phyloP scores from a whole-genome alignment of 2,113 vertebrate genomes.

The Psittacara wagleri region DNA sequence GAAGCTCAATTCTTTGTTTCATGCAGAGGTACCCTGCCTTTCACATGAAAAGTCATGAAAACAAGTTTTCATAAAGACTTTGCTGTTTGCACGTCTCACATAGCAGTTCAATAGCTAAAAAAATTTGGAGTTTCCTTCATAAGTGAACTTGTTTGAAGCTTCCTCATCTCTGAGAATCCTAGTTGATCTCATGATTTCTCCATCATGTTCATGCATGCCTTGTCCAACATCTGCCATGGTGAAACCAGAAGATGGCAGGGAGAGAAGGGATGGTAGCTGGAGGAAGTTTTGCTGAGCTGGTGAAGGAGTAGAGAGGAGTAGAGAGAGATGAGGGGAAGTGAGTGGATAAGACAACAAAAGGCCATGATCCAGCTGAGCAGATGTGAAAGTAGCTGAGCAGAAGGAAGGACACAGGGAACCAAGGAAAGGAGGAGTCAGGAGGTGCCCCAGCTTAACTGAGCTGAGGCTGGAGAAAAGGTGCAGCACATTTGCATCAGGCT shows the following conservation, averaged over 20 bases:
- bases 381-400: neutral
- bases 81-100: neutral
- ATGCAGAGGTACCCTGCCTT: neutral
- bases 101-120: neutral
- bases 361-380: neutral
- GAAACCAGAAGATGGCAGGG: neutral
- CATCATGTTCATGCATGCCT: rapidly evolving
- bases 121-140: neutral
- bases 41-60: neutral
- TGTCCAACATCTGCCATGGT: neutral
- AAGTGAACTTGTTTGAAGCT: neutral
- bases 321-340: neutral
- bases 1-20: neutral
- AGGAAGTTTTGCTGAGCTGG: neutral
- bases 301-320: neutral
- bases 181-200: neutral
- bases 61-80: neutral
- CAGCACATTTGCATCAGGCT: rapidly evolving
- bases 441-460: neutral
- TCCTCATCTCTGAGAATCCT: neutral
- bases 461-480: neutral
- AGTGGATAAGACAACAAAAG: neutral
- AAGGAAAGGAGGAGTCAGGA: neutral
- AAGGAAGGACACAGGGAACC: neutral
- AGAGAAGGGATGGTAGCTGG: neutral